Evolutionary conservation across 53 echinoderm and acorn worm species (phyloP).

Genomic region (Apostichopus leukothele): DNA sequence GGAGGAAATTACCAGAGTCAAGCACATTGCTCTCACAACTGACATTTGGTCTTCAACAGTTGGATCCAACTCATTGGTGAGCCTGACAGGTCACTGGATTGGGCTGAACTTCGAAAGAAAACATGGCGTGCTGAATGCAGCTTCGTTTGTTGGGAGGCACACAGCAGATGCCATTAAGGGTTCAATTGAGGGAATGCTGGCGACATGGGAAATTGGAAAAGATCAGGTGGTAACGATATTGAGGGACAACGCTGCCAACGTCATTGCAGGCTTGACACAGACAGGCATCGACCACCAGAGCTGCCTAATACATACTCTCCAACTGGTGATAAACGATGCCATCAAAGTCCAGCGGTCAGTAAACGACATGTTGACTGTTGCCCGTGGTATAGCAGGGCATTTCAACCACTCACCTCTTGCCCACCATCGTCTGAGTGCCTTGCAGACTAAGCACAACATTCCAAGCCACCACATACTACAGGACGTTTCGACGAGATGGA

Average conservation of each 20-base stretch:
- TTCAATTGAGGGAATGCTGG: neutral
- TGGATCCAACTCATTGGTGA: constrained; percentile 28
- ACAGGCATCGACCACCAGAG: constrained; percentile 26
- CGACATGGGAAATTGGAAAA: too few species aligned
- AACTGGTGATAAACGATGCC: constrained; percentile 16
- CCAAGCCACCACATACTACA: constrained; percentile 36
- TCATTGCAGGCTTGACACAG: too few species aligned
- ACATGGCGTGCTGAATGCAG: constrained; percentile 31
- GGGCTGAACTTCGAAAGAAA: constrained; percentile 15
- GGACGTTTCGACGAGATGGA: constrained; percentile 42
- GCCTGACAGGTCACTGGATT: constrained; percentile 43
- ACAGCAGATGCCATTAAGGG: constrained; percentile 39
- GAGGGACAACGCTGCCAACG: too few species aligned
- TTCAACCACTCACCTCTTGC: constrained; percentile 24
- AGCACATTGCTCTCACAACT: constrained; percentile 33
- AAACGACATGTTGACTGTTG: too few species aligned
- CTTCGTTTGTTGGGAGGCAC: constrained; percentile 37
- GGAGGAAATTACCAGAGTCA: neutral
- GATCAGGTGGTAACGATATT: too few species aligned
- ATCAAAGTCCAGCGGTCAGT: too few species aligned
- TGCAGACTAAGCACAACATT: constrained; percentile 36
- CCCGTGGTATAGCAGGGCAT: too few species aligned
- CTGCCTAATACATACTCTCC: constrained; percentile 49
- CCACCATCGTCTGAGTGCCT: neutral
- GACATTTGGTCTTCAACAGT: constrained; percentile 44